These are phyloP conservation scores for Brachionus koreanus DNA, from an alignment of 1,140 invertebrate species.

Conservation along the genomic window DNA sequence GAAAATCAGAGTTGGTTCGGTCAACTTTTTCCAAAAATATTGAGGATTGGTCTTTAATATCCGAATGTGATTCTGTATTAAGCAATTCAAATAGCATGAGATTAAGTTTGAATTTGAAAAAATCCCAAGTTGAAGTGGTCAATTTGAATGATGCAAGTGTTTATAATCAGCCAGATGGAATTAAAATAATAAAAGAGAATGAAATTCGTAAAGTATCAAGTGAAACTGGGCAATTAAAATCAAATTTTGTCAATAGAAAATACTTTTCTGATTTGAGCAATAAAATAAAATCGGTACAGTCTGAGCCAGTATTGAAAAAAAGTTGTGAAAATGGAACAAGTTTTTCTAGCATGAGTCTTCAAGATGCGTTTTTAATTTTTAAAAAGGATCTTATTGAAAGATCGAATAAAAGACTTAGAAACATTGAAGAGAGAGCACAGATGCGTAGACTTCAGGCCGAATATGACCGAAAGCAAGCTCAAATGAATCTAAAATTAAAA, in stretches of 20 bases:
- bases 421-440: conserved; percentile 20
- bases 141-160: conserved; percentile 30
- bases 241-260: neutral
- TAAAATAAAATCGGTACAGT: neutral
- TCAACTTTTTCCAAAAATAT: conserved; percentile 8
- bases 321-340: neutral
- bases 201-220: neutral
- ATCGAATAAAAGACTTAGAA: neutral
- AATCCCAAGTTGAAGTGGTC: conserved; percentile 13
- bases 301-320: neutral
- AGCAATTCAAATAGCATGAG: neutral
- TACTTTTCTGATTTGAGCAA: conserved; percentile 1
- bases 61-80: conserved; percentile 6
- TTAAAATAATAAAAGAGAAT: conserved; percentile 24
- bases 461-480: conserved; percentile 4
- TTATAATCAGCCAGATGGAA: neutral
- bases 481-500: conserved; percentile 1
- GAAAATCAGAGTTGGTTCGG: conserved; percentile 1
- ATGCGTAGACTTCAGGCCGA: neutral
- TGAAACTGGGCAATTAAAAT: neutral
- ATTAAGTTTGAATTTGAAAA: neutral
- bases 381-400: conserved; percentile 29
- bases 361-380: conserved; percentile 38
- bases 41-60: conserved; percentile 10
- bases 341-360: conserved; percentile 31